Evolutionary conservation across 2,797 vertebrate species (phyloP), one percentile per base, ranked within the genome.

Genomic region (Odontamblyopus rebecca): DNA sequence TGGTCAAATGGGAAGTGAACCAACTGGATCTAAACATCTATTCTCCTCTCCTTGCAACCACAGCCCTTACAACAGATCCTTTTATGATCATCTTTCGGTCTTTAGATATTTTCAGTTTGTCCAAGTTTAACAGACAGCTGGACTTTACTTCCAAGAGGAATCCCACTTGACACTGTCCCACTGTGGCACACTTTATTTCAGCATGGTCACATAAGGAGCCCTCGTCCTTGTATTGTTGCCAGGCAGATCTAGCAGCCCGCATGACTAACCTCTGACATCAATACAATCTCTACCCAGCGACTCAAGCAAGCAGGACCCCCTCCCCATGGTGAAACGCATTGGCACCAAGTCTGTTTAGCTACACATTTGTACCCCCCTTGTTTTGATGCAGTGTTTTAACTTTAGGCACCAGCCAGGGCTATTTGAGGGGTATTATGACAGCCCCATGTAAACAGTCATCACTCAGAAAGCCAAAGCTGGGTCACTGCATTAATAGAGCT

Each of bases 211-310:
- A 63, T 44, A 75, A 75, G 74, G 63, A 71, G 75, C 73, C 56
- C 66, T 62, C 77, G 73, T 82, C 77, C 78, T 83, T 86, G 88
- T 86, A 68, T 88, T 90, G 89, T 91, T 93, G 89, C 89, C 90
- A 89, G 90, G 85, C 87, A 90, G 89, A 93, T 83, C 79, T 71
- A 90, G 82, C 76, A 82, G 72, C 82, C 84, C 72, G 80, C 91
- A 92, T 93, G 88, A 76, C 89, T 91, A 86, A 92, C 91, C 88
- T 91, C 92, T 93, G 91, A 92, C 90, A 93, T 92, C 90, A 93
- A 86, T 62, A 73, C 82, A 75, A 67, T 76, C 86, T 83, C 85
- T 86, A 86, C 85, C 89, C 80, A 81, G 79, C 65, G 77, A 86
- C 84, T 86, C 78, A 78, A 78, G 79, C 57, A 60, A 27, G 77